phyloP scores from a whole-genome alignment of 2,797 vertebrate species.

The Spea hammondii region DNA sequence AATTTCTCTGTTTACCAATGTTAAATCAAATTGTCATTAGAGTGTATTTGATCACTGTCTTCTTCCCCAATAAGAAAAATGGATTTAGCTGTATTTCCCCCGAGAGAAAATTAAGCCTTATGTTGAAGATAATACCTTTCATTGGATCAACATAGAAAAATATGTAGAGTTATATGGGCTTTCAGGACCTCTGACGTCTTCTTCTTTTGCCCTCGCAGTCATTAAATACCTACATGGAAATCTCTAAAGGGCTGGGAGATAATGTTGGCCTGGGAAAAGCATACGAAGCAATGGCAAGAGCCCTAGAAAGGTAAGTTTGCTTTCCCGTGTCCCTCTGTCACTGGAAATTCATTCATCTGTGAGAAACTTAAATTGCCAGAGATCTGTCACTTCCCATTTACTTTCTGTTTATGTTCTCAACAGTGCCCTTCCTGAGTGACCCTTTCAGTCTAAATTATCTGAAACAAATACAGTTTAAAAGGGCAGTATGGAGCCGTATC shows the following conservation, averaged over 20 bases:
- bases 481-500: slow-evolving; percentile 28
- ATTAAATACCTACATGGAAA: slow-evolving; percentile 61
- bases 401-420: slow-evolving; percentile 72
- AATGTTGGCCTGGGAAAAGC: slow-evolving; percentile 67
- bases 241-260: slow-evolving; percentile 64
- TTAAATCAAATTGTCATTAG: too few relatives aligned
- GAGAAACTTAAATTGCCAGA: slow-evolving; percentile 73
- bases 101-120: too few relatives aligned
- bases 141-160: too few relatives aligned
- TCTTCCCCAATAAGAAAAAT: too few relatives aligned
- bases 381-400: slow-evolving; percentile 72
- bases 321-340: slow-evolving; percentile 64
- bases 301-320: slow-evolving; percentile 72
- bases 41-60: too few relatives aligned
- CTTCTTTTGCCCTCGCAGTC: slow-evolving; percentile 56
- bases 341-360: slow-evolving; percentile 65
- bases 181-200: neutral
- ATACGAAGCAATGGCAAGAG: slow-evolving; percentile 67
- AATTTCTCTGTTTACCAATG: too few relatives aligned
- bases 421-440: slow-evolving; percentile 69
- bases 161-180: too few relatives aligned
- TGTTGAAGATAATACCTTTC: too few relatives aligned
- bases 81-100: too few relatives aligned
- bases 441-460: slow-evolving; percentile 64
- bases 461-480: slow-evolving; percentile 56